These are phyloP conservation scores for Periophthalmodon schlosseri DNA, from an alignment of 2,113 vertebrate species.

Conservation along the genomic window DNA sequence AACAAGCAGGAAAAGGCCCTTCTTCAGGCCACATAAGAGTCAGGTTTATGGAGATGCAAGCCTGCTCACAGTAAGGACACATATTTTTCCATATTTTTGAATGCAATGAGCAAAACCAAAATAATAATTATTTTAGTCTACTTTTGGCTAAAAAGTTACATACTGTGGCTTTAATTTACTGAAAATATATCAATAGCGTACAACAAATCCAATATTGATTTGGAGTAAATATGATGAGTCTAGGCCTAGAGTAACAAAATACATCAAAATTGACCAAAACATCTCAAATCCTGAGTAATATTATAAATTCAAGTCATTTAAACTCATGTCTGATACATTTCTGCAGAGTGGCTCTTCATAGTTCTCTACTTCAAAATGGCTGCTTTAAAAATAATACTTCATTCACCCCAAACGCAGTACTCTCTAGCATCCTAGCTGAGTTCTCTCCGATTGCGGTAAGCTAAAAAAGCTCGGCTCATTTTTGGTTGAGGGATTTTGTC, in stretches of 20 bases:
- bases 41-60: no score
- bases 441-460: conserved; percentile 40
- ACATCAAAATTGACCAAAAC: neutral
- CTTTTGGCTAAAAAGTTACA: no score
- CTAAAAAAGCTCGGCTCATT: neutral
- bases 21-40: no score
- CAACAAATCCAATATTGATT: no score
- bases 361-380: conserved; percentile 1
- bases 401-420: neutral
- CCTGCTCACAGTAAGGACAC: no score
- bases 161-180: no score
- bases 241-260: neutral
- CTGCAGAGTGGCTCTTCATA: conserved; percentile 36
- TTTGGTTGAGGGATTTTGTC: neutral
- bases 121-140: no score
- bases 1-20: no score
- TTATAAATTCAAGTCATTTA: neutral
- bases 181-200: no score
- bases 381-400: neutral
- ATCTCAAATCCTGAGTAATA: neutral
- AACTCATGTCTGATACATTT: neutral
- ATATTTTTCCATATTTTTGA: no score
- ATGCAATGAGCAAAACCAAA: no score
- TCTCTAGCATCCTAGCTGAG: conserved; percentile 11
- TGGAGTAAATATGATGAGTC: neutral